Conservation (phyloP, 2,888 invertebrate genomes). For the Cantharis rufa region DNA sequence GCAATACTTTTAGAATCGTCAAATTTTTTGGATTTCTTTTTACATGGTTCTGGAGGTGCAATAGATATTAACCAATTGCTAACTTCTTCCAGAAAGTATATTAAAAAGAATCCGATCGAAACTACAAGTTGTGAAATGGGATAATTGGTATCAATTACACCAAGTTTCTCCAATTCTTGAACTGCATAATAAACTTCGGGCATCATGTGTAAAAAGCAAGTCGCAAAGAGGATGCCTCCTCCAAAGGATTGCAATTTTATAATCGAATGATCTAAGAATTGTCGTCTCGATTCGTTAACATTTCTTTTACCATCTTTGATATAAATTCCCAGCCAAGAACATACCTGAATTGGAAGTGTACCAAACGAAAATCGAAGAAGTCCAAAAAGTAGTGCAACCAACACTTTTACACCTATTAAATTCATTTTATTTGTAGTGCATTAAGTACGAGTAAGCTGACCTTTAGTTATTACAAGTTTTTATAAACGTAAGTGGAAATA, state of each 20-base stretch:
- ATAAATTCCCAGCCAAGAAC: slow-evolving; percentile 49
- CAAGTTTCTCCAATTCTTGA: slow-evolving; percentile 56
- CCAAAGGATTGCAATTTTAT: slow-evolving; percentile 65
- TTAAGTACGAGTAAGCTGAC: neutral
- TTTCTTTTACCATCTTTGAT: slow-evolving; percentile 46
- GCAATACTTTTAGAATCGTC: neutral
- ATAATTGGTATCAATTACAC: slow-evolving; percentile 59
- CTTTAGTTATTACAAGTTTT: neutral
- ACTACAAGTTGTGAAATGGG: slow-evolving; percentile 63
- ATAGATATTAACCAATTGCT: slow-evolving; percentile 60
- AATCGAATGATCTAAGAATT: slow-evolving; percentile 48
- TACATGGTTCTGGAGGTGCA: slow-evolving; percentile 37
- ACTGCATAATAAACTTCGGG: slow-evolving; percentile 70
- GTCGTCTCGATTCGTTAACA: slow-evolving; percentile 44
- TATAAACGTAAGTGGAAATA: neutral
- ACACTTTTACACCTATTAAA: slow-evolving; percentile 54
- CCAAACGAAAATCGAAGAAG: slow-evolving; percentile 58
- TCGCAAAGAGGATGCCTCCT: slow-evolving; percentile 78
- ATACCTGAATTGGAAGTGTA: slow-evolving; percentile 58
- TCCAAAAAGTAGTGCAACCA: slow-evolving; percentile 57
- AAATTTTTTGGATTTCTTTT: neutral
- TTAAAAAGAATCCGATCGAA: slow-evolving; percentile 71
- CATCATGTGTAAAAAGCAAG: slow-evolving; percentile 77
- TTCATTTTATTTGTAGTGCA: slow-evolving; percentile 46
- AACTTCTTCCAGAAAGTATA: slow-evolving; percentile 74